Percentiles rank a stretch among this genome's conserved stretches.
Evolutionary conservation across 1,140 invertebrate genomes (phyloP).

Genomic region (Philotrypesis tridentata): DNA sequence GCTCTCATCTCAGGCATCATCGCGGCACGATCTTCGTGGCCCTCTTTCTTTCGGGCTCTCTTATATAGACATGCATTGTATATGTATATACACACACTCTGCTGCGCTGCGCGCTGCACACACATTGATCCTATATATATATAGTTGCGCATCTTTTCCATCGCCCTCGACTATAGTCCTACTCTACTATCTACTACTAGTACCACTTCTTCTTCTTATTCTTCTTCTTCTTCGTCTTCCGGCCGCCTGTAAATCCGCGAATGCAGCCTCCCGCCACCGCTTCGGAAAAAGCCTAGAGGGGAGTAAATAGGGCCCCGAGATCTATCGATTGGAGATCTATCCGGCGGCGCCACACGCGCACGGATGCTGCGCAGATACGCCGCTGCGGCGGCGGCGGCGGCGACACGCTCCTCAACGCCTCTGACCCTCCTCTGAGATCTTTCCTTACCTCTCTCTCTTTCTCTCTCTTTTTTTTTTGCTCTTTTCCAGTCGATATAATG

Average conservation of each 20-base stretch:
- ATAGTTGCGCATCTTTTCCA: background rate
- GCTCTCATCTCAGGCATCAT: constrained; percentile 63
- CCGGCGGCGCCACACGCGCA: background rate
- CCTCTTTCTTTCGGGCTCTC: background rate
- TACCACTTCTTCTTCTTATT: background rate
- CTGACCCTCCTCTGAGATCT: constrained; percentile 1
- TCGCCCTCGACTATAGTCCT: too few species aligned
- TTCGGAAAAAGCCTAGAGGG: background rate
- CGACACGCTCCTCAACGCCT: constrained; percentile 49
- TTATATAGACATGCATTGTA: background rate
- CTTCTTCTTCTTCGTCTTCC: background rate
- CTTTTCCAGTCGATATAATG: too few species aligned
- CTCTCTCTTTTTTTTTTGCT: background rate
- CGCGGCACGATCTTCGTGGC: constrained; percentile 59
- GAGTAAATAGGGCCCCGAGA: constrained; percentile 47
- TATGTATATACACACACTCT: background rate
- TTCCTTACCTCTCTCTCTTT: constrained; percentile 7
- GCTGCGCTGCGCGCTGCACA: background rate
- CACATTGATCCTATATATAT: too few species aligned
- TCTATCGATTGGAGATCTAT: constrained; percentile 46
- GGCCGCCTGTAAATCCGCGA: constrained; percentile 45
- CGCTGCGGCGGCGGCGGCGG: too few species aligned
- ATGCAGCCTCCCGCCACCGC: too few species aligned
- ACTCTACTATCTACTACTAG: too few species aligned
- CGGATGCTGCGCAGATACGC: constrained; percentile 18